Percentiles rank a stretch among this genome's conserved stretches.
Conservation (phyloP, 2,797 vertebrate species). For the Oreonectes daqikongensis region DNA sequence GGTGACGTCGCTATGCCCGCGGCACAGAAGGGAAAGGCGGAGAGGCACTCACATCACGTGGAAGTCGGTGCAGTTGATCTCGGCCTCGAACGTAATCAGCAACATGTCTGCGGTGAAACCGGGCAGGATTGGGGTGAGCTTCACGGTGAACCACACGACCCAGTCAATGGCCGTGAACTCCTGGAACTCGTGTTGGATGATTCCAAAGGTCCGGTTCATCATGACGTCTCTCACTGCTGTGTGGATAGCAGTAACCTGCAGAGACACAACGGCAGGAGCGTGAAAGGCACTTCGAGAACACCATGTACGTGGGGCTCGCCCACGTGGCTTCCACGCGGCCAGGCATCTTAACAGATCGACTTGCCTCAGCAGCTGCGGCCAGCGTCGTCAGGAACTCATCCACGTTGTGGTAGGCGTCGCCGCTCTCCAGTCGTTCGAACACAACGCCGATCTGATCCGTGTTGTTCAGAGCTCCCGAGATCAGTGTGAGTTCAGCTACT, state of each 20-base stretch:
- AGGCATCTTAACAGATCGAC: neutral
- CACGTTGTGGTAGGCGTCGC: conserved; percentile 58
- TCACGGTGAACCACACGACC: conserved; percentile 58
- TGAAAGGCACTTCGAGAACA: neutral
- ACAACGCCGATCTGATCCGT: conserved; percentile 12
- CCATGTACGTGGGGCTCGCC: neutral
- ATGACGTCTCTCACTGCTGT: conserved; percentile 55
- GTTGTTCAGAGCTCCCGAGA: too few species aligned
- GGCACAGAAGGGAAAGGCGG: neutral
- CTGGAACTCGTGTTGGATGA: conserved; percentile 47
- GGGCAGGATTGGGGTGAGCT: conserved; percentile 56
- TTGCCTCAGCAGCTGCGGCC: conserved; percentile 48
- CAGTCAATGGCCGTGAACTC: conserved; percentile 50
- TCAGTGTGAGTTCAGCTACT: too few species aligned
- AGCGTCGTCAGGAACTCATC: conserved; percentile 55
- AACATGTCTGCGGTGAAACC: conserved; percentile 60
- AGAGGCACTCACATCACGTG: conserved; percentile 60
- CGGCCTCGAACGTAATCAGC: conserved; percentile 51
- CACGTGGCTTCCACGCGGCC: too few species aligned
- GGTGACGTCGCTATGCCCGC: too few species aligned
- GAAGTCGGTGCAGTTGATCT: conserved; percentile 61
- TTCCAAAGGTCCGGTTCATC: conserved; percentile 60
- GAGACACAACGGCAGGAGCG: neutral
- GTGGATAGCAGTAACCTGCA: neutral
- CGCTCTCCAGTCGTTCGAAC: conserved; percentile 55